phyloP scores from a whole-genome alignment of 2,797 vertebrate species.

The Sebastes vulpes region DNA sequence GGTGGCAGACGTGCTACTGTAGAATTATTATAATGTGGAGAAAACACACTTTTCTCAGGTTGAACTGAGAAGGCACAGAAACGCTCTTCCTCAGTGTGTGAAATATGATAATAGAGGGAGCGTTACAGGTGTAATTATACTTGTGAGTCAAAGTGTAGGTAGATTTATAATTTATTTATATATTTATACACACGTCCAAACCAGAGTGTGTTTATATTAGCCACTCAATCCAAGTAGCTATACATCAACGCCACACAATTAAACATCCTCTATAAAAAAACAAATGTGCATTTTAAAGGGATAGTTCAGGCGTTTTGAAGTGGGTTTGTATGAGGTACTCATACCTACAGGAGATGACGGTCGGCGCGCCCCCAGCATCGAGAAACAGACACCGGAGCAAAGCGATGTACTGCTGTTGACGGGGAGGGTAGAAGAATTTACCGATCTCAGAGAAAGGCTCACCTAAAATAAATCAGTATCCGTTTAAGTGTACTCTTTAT shows the following conservation, averaged over 20 bases:
- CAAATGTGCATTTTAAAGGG: not conserved
- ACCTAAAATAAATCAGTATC: no score
- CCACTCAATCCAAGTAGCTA: not conserved
- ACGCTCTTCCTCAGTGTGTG: not conserved
- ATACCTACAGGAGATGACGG: no score
- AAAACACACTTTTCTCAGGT: slow-evolving; percentile 10
- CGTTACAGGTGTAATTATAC: not conserved
- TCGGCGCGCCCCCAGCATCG: no score
- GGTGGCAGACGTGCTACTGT: slow-evolving; percentile 45
- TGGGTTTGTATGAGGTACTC: no score
- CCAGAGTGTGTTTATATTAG: no score
- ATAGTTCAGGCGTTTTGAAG: not conserved
- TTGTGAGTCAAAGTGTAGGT: not conserved
- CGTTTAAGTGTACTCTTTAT: no score
- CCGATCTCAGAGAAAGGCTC: no score
- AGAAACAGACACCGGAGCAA: no score
- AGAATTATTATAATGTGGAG: slow-evolving; percentile 15
- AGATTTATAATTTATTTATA: not conserved
- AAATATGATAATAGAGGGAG: not conserved
- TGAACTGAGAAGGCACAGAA: slow-evolving; percentile 4
- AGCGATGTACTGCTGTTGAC: no score
- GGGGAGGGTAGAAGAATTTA: no score
- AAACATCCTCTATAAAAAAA: not conserved
- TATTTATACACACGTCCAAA: not conserved
- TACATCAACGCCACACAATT: not conserved